phyloP scores from a whole-genome alignment of 1,140 invertebrate species.

The Ladona fulva region DNA sequence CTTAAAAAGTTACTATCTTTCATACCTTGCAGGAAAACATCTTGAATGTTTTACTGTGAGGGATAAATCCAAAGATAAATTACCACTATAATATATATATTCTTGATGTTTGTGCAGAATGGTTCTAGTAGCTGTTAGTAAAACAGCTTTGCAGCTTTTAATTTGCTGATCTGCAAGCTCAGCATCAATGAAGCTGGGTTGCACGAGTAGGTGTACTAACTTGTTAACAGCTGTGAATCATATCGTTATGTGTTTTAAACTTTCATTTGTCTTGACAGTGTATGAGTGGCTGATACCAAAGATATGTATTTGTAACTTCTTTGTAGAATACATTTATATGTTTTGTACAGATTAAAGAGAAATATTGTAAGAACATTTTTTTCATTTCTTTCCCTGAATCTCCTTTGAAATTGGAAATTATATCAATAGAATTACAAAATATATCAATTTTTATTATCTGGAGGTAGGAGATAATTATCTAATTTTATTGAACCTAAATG shows the following conservation, averaged over 20 bases:
- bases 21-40: background rate
- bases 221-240: no score
- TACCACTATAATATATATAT: background rate
- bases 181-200: no score
- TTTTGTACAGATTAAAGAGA: background rate
- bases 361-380: background rate
- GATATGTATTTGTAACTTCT: slow-evolving; percentile 7
- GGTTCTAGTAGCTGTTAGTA: no score
- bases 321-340: background rate
- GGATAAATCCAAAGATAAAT: background rate
- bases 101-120: no score
- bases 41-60: background rate
- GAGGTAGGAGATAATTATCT: no score
- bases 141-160: background rate
- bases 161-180: no score
- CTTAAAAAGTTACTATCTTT: slow-evolving; percentile 3
- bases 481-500: no score
- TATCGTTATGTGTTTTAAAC: no score
- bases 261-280: background rate
- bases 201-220: no score
- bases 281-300: background rate
- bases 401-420: no score
- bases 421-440: no score
- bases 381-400: background rate
- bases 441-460: no score